Base-by-base conservation (phyloP, 2,888 invertebrate genomes). In the Pollenia labialis region DNA sequence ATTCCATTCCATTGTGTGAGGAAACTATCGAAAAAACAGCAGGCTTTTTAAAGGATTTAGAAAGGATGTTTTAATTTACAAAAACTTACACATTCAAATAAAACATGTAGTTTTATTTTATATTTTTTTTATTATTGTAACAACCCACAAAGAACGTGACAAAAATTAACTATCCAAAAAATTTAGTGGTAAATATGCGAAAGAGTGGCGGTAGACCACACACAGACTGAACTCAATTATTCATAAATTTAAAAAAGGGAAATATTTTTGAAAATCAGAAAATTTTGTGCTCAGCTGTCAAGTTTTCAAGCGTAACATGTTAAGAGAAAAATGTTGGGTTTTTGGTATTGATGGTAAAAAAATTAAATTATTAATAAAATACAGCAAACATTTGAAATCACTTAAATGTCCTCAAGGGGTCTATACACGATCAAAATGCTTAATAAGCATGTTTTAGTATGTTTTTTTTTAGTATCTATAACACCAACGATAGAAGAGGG, bases 101-200 rank as follows among this genome's bases (percentile, higher is more conserved):
- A 23, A n/a, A 32, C 16, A 32, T 16, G 72, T 8, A 2, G 32
- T 32, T 32, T 32, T 32, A 4, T 32, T 32, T 32, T 23, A 32
- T 32, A 32, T 32, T 18, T 16, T 40, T 58, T 32, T n/a, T n/a
- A n/a, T n/a, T 74, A 11, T 56, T 23, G 16, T 74, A 9, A 46
- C 56, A n/a, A 16, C 8, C 48, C 40, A 54, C 58, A 60, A 48
- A 12, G 32, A 74, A 75, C 75, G 75, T 75, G 75, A 75, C 62
- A 40, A 4, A 62, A 62, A 62, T 52, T 46, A 14, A 32, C 48
- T 16, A 14, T 14, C 1, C 2, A n/a, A 18, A 54, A 69, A 42
- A 14, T 18, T 8, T 14, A 44, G n/a, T 42, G 18, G 2, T 4
- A 50, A 7, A 12, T 11, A 18, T 8, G 14, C 12, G 16, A 44